Base-by-base conservation (phyloP, 2,113 vertebrate genomes). In the Onychorhynchus coronatus region DNA sequence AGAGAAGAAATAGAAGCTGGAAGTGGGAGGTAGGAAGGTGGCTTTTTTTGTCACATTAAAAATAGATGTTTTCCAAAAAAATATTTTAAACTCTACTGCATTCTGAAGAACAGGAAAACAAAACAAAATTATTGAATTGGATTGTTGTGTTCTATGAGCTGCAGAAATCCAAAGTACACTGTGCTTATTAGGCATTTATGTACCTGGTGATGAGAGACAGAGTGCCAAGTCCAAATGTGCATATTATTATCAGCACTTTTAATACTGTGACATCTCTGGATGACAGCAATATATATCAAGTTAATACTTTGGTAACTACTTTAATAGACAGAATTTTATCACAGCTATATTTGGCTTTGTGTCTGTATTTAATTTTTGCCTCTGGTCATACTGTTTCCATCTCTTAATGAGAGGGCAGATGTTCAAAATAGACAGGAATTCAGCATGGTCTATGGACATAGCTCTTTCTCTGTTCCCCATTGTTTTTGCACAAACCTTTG, bases 11-110 rank as follows among this genome's bases (percentile, higher is more conserved):
- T 56, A 91, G 89, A 85, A 95, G 76, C 18, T 77, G 56, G 46
- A 71, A 82, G 89, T 95, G 78, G 89, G 62, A 95, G 95, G 88
- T 94, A 95, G 92, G 95, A 94, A 92, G 68, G 33, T 84, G 65
- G n/a, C n/a, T 75, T 81, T 83, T 94, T 92, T 62, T 82, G 67
- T 41, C 78, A 61, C 0, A 6, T 61, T 96, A 88, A 95, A 97
- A 93, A 89, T 89, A 96, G 79, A 4, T 81, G 25, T 90, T 94
- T 93, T 88, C 39, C 23, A 71, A 85, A 96, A 81, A 88, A 80
- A 66, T 58, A 66, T 47, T 91, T 90, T 86, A 84, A 95, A 77
- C 75, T 59, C 28, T 50, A 82, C 65, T 91, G 25, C 35, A 50
- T 80, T 77, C 62, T 73, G 72, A 14, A 80, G 53, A 94, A 85